These are phyloP conservation scores for Stegostoma tigrinum DNA, from an alignment of 2,113 vertebrate genomes.

Conservation along the genomic window DNA sequence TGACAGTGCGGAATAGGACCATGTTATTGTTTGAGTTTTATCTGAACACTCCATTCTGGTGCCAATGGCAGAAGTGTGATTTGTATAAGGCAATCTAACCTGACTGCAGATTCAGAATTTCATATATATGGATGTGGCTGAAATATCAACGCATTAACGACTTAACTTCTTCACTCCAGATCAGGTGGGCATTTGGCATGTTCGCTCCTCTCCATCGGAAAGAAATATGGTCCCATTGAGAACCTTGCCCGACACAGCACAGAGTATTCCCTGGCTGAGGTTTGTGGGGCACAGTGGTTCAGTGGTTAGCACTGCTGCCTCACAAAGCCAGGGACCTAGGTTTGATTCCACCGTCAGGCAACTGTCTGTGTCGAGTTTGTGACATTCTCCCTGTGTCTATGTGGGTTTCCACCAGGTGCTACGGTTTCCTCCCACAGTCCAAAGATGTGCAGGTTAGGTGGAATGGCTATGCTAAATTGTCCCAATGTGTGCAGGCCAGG, in stretches of 20 bases:
- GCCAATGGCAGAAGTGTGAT: neutral
- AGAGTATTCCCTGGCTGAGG: neutral
- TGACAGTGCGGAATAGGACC: neutral
- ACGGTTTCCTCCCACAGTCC: no score
- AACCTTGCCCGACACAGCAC: neutral
- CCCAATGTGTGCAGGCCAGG: no score
- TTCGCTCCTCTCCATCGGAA: neutral
- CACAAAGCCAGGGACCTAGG: no score
- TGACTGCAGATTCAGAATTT: neutral
- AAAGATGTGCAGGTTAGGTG: no score
- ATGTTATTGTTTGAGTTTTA: neutral
- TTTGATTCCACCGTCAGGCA: no score
- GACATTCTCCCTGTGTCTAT: no score
- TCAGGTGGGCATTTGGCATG: neutral
- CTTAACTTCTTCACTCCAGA: neutral
- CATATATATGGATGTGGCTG: neutral
- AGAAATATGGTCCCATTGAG: neutral
- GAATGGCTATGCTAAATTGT: no score
- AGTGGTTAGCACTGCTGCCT: no score
- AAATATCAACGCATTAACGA: neutral
- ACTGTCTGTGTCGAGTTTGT: no score
- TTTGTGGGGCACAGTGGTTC: no score
- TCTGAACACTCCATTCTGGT: neutral
- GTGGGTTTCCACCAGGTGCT: no score
- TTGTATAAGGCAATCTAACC: neutral